Conservation (phyloP, 2,797 vertebrate species). For the Podargus strigoides region DNA sequence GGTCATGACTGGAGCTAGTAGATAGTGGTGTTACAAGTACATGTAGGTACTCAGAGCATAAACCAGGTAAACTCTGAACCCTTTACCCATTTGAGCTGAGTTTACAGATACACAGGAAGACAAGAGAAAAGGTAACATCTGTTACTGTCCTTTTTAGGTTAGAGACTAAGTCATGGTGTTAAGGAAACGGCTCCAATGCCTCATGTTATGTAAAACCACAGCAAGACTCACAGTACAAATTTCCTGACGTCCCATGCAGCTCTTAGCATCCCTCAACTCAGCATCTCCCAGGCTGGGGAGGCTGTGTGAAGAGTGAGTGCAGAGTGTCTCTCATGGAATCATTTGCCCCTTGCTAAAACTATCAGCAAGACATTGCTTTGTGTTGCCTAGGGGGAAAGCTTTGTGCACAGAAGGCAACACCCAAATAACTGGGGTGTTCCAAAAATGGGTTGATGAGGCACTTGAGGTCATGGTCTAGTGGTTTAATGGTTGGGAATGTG, state of each 20-base stretch:
- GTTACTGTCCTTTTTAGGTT: neutral
- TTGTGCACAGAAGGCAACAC: neutral
- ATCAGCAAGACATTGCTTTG: neutral
- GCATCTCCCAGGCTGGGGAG: neutral
- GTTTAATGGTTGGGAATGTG: no score
- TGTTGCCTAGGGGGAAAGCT: fast-evolving
- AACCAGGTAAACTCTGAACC: neutral
- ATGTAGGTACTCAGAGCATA: neutral
- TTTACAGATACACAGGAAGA: neutral
- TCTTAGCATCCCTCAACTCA: fast-evolving
- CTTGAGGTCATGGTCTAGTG: no score
- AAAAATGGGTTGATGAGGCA: no score
- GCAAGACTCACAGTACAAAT: fast-evolving
- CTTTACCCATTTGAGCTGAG: neutral
- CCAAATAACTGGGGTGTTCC: no score
- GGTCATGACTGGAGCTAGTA: neutral
- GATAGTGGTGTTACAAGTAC: fast-evolving
- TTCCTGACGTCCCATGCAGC: neutral
- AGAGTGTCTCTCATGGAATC: neutral
- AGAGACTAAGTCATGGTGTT: neutral
- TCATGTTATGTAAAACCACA: neutral
- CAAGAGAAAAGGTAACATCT: neutral
- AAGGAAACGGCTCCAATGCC: neutral
- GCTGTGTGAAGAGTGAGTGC: neutral
- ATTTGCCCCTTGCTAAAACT: neutral